Base-by-base conservation (phyloP, 2,888 invertebrate genomes). In the Acronicta leporina region DNA sequence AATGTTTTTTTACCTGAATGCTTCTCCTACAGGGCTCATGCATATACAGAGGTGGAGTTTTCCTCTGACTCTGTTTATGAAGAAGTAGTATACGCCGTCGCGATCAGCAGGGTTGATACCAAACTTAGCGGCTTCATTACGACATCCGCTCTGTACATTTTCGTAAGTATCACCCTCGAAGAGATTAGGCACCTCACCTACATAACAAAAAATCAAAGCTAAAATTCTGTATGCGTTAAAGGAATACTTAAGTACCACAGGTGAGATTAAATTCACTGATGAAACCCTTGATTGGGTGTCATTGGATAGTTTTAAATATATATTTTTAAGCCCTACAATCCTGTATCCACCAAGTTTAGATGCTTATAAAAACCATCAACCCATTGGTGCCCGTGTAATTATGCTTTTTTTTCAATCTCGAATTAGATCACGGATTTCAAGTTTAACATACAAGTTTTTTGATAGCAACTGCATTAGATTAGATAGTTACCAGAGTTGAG, bases 11-110 rank as follows among this genome's bases (percentile, higher is more conserved):
- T 35, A 96, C 95, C 97, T 96, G 88, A 98, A 98, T 0, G 97
- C 96, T 85, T 97, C 97, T 0, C 98, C 98, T 0, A 98, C 97
- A 0, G 98, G 98, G 85, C 97, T 98, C 98, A 98, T 98, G 68
- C 98, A 98, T 50, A 98, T 95, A 53, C 98, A 97, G 38, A 98
- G 95, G 84, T 98, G 98, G 5, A 98, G 95, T 87, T 97, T 97
- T 59, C 96, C 96, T 42, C 98, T 95, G 27, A 98, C 97, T 64
- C 97, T 95, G 79, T 97, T 97, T 60, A 98, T 97, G 82, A 98
- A 98, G 91, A 96, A 98, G 77, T 97, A 97, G 85, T 96, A 98
- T 60, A 98, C 97, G 7, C 95, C 96, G 82, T 98, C 98, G 27
- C 98, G 96, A 64, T 96, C 95, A 9, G 95, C 94, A 46, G 96